Conservation (phyloP, 2,113 vertebrate species). For the Ailurus styani region DNA sequence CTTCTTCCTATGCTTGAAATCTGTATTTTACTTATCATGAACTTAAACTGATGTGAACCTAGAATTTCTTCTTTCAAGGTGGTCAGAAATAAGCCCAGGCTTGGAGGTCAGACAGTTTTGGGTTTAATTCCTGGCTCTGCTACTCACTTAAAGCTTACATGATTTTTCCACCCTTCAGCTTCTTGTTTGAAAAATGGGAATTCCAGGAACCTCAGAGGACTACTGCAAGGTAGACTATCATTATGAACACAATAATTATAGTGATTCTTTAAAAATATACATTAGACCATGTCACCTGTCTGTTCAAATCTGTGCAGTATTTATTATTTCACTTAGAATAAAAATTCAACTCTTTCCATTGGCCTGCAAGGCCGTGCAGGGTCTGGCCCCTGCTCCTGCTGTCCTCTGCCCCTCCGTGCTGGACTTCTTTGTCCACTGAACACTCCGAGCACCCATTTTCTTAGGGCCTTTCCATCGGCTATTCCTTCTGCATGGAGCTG, state of each 20-base stretch:
- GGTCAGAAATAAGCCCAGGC: neutral
- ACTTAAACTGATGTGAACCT: neutral
- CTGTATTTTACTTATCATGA: neutral
- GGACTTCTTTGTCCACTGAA: neutral
- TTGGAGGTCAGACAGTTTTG: neutral
- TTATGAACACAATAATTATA: neutral
- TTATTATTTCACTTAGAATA: neutral
- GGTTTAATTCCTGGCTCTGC: neutral
- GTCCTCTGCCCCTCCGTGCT: no score
- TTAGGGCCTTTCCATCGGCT: neutral
- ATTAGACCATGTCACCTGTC: neutral
- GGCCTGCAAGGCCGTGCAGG: accelerated
- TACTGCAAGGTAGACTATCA: neutral
- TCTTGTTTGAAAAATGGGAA: neutral
- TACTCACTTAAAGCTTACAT: neutral
- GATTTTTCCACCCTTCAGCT: neutral
- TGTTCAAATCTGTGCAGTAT: neutral
- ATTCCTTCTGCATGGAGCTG: neutral
- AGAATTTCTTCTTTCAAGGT: neutral
- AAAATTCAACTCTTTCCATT: neutral
- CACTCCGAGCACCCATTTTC: neutral
- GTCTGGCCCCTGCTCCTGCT: neutral
- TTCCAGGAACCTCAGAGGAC: neutral
- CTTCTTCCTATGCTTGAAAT: neutral
- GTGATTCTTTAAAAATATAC: neutral